Base-by-base conservation (phyloP, 2,113 vertebrate species). In the Otis tarda region DNA sequence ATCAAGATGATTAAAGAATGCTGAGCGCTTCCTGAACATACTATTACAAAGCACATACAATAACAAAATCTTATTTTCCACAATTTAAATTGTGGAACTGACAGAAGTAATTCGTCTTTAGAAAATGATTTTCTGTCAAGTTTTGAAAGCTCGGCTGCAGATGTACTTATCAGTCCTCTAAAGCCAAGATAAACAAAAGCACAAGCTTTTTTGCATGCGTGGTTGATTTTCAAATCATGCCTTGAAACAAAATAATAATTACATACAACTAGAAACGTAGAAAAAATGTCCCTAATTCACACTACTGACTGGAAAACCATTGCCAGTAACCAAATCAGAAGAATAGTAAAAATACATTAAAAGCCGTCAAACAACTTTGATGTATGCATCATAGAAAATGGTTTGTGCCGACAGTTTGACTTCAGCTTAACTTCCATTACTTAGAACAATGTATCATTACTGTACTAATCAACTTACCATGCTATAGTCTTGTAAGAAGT, bases 171-270 rank as follows among this genome's bases (percentile, higher is more conserved):
- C 41, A 69, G 21, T 74, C 41, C 60, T 96, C 86, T 90, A 89
- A 78, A 71, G n/a, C 45, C 83, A 70, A 90, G 28, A 95, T 69
- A 81, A 95, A 96, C 81, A 87, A 74, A 28, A 93, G 50, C 21
- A 9, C 9, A 79, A 87, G 31, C 31, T 60, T 65, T 89, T 92
- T 73, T 73, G 15, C 10, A 79, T 56, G 56, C 37, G 4, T 35
- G 55, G 87, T 30, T 94, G 74, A 82, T 82, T 97, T 95, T 68
- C 41, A 94, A 78, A 94, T 76, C 28, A 64, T 82, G 52, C 30
- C 87, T 95, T 94, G 59, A 64, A 97, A 94, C 12, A 94, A 82
- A 83, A 71, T 61, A 39, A 89, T 83, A 64, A 57, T 80, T 94
- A 90, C 10, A 17, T 8, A 56, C 12, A 50, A 89, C 14, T 50